Percentiles rank a stretch among this genome's conserved stretches.
phyloP scores from a whole-genome alignment of 2,888 invertebrate genomes.

The Coleophora deauratella region DNA sequence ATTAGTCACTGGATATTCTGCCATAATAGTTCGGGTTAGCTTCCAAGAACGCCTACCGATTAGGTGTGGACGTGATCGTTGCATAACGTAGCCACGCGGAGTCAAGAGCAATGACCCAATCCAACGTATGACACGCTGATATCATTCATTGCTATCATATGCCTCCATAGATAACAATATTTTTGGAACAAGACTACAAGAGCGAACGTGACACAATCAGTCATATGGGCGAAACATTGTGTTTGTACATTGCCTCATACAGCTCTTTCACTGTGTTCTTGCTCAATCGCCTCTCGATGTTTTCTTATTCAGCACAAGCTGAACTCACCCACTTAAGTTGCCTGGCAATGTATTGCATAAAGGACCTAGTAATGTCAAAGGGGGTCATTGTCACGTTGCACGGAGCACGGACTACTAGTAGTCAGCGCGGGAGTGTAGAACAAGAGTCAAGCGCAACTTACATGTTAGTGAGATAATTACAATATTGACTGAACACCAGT shows the following conservation, averaged over 20 bases:
- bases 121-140: conserved; percentile 50
- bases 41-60: conserved; percentile 21
- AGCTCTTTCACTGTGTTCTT: conserved; percentile 37
- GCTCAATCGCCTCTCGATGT: conserved; percentile 35
- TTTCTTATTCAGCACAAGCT: conserved; percentile 4
- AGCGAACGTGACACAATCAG: conserved; percentile 21
- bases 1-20: conserved; percentile 1
- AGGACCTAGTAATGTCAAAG: conserved; percentile 63
- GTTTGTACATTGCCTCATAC: conserved; percentile 22
- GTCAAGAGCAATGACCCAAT: conserved; percentile 46
- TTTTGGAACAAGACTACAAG: conserved; percentile 40
- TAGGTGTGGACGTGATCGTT: conserved; percentile 31
- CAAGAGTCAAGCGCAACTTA: conserved; percentile 25
- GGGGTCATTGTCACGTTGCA: conserved; percentile 65
- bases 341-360: conserved; percentile 63
- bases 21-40: conserved; percentile 26
- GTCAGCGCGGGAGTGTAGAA: conserved; percentile 31
- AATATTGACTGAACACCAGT: conserved; percentile 56
- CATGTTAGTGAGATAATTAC: conserved; percentile 62
- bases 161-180: conserved; percentile 46
- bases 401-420: conserved; percentile 36
- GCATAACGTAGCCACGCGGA: conserved; percentile 56
- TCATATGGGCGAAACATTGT: conserved; percentile 15
- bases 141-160: conserved; percentile 46
- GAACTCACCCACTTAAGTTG: conserved; percentile 43